Evolutionary conservation across 2,888 invertebrate species (phyloP).

Genomic region (Sinotaia quadrata): DNA sequence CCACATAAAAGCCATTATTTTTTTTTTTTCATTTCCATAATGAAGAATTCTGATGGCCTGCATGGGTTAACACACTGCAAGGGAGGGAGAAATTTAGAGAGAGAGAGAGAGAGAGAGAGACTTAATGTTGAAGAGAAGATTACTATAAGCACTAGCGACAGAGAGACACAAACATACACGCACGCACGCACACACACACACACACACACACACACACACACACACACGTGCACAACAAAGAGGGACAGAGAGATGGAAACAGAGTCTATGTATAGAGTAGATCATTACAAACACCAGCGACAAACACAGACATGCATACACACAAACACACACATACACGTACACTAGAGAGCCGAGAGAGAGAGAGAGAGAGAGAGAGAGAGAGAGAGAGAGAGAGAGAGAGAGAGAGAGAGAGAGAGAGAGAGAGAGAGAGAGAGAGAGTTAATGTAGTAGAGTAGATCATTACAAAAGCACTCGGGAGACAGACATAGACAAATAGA

Average conservation of each 20-base stretch:
- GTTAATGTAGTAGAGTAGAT: too few relatives aligned
- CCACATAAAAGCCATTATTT: too few relatives aligned
- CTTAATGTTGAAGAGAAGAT: neutral
- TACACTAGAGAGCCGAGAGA: neutral
- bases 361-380: neutral
- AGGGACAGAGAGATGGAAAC: neutral
- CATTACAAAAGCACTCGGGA: neutral
- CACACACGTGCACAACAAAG: conserved; percentile 14
- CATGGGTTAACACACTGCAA: too few relatives aligned
- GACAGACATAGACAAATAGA: too few relatives aligned
- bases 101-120: conserved; percentile 1
- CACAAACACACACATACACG: neutral
- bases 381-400: neutral
- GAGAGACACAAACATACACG: neutral
- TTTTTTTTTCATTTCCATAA: too few relatives aligned
- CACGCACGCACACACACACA: conserved; percentile 19
- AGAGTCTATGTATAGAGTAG: neutral
- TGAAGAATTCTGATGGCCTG: too few relatives aligned
- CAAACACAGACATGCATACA: neutral
- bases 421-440: neutral
- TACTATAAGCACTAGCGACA: neutral
- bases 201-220: conserved; percentile 13
- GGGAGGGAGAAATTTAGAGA: too few relatives aligned
- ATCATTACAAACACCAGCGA: too few relatives aligned
- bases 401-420: neutral